These are phyloP conservation scores for Syrmaticus mikado DNA, from an alignment of 2,113 vertebrate species.

Conservation along the genomic window DNA sequence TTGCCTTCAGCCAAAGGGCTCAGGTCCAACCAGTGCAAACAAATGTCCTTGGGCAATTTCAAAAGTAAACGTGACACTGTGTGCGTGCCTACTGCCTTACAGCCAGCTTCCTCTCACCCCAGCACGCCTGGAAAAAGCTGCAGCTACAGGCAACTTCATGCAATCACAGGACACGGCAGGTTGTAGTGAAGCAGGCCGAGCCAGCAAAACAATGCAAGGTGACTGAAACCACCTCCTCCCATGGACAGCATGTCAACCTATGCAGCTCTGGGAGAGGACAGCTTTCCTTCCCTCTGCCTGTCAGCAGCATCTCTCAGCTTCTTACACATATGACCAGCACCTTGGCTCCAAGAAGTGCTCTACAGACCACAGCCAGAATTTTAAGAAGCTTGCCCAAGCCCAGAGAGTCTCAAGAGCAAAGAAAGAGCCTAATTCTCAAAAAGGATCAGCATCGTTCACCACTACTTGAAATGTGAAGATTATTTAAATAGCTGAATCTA, in stretches of 20 bases:
- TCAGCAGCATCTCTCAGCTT: not conserved
- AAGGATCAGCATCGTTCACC: not conserved
- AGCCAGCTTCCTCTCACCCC: fast-evolving
- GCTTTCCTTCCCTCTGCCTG: not conserved
- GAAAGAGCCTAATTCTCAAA: not conserved
- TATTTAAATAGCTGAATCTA: not conserved
- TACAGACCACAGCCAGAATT: not conserved
- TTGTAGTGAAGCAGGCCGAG: too few relatives aligned
- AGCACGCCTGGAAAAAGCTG: not conserved
- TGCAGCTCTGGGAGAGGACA: not conserved
- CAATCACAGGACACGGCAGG: not conserved
- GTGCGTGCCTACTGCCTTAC: not conserved
- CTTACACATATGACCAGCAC: not conserved
- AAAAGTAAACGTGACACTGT: not conserved
- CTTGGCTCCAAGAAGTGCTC: not conserved
- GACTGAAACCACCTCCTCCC: not conserved
- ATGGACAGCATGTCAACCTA: not conserved
- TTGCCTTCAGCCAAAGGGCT: not conserved
- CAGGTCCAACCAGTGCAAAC: not conserved
- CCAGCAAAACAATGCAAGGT: too few relatives aligned
- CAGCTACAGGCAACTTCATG: not conserved
- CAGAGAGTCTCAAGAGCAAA: not conserved
- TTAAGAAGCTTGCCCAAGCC: not conserved
- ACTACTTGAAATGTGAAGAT: not conserved
- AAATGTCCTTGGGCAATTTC: not conserved